Evolutionary conservation across 2,888 invertebrate genomes (phyloP), one percentile per base, ranked within the genome.

Genomic region (Ligdia adustata): DNA sequence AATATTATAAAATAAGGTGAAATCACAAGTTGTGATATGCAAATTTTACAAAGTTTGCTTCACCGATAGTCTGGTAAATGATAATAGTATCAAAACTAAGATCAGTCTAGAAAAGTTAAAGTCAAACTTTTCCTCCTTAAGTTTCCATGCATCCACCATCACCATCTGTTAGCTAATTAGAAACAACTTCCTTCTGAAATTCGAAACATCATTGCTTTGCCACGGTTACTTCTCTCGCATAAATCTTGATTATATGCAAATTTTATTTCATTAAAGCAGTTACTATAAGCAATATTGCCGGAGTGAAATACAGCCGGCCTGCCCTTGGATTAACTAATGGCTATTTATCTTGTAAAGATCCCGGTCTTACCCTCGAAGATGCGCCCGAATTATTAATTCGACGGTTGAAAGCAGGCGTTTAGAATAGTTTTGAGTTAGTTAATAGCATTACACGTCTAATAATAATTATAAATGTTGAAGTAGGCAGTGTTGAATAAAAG

Each of bases 181-280:
- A 58, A 64, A 68, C 64, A 72, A 73, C 67, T 68, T 67, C 62
- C 55, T 52, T n/a, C n/a, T n/a, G n/a, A 63, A 69, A 69, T 69
- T 62, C 61, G 50, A 64, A 75, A 69, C 75, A 81, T 78, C 80
- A 84, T 83, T 82, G 83, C 80, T 83, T 80, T 77, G 69, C 83
- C 62, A 83, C 82, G 77, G 70, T 61, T 66, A 38, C 66, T 68
- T 64, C 67, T 64, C 59, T 44, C 52, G 69, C 75, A 85, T 89
- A 88, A 89, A 90, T 89, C 89, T 87, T 82, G 75, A 80, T 81
- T 77, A 81, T 88, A 89, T 89, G 90, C 88, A 82, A 89, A 90
- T 90, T 87, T 85, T 83, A 90, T 89, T 89, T 90, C 87, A 90
- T 89, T 90, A 89, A 79, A 78, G 79, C 82, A 81, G 86, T 84